phyloP scores from a whole-genome alignment of 2,888 invertebrate genomes.

The Xestia c-nigrum region DNA sequence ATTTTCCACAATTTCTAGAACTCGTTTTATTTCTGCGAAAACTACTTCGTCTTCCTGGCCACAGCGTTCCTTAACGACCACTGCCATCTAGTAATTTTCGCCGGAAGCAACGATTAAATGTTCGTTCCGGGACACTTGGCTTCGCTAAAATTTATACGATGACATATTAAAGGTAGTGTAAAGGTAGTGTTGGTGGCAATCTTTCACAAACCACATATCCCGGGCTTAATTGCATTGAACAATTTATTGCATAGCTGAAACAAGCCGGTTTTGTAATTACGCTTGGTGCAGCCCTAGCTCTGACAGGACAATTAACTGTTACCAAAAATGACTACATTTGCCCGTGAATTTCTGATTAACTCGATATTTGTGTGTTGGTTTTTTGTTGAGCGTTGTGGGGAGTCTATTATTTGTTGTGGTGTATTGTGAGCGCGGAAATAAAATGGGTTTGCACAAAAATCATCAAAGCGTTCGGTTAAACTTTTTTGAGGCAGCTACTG shows the following conservation, averaged over 20 bases:
- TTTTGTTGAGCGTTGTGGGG: slow-evolving; percentile 8
- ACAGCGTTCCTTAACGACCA: slow-evolving; percentile 65
- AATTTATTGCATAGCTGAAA: slow-evolving; percentile 81
- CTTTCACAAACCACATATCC: slow-evolving; percentile 74
- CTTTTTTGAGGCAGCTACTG: neutral
- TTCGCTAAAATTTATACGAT: slow-evolving; percentile 69
- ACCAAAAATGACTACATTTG: slow-evolving; percentile 67
- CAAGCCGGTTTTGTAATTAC: slow-evolving; percentile 77
- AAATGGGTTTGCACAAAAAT: neutral
- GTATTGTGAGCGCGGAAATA: neutral
- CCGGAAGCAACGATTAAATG: slow-evolving; percentile 64
- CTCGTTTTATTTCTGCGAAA: slow-evolving; percentile 50
- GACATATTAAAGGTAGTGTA: slow-evolving; percentile 67
- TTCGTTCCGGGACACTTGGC: slow-evolving; percentile 56
- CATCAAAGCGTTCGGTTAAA: neutral
- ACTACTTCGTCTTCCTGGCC: slow-evolving; percentile 56
- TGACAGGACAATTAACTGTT: slow-evolving; percentile 77
- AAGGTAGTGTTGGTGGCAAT: slow-evolving; percentile 59
- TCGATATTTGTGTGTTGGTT: slow-evolving; percentile 29
- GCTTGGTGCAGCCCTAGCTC: slow-evolving; percentile 64
- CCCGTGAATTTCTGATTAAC: slow-evolving; percentile 50
- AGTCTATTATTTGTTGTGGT: slow-evolving; percentile 4
- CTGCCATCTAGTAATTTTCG: slow-evolving; percentile 67
- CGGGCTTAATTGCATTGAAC: slow-evolving; percentile 78
- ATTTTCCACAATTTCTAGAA: slow-evolving; percentile 53